Evolutionary conservation across 1,140 invertebrate genomes (phyloP), one percentile per base, ranked within the genome.

Genomic region (Ericerus pela): DNA sequence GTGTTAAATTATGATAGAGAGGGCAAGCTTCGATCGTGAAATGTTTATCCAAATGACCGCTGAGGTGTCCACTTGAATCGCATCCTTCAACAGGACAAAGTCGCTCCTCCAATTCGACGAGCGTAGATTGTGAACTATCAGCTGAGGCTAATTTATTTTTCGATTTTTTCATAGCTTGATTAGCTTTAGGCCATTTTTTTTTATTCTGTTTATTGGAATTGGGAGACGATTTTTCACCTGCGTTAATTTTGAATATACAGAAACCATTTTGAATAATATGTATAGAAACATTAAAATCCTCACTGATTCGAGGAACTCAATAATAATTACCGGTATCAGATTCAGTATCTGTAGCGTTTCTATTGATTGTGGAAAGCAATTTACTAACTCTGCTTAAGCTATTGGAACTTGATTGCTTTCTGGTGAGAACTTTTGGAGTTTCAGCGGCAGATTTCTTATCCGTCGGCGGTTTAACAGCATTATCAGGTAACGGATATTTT

Each of bases 1-100:
- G 72, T 12, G 86, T 85, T 57, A 83, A 81, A 72, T 94, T 95
- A 67, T 96, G 91, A 70, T 87, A 96, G 4, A 83, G 65, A 5
- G 90, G 91, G 68, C 92, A 96, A 11, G 87, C 84, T 66, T 89
- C 84, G 38, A 87, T 72, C 2, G 87, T 87, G 66, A 91, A 89
- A 71, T 96, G 91, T 22, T 76, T 78, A 10, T 85, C 79, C 60
- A 82, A 75, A 65, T 79, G 79, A 26, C 91, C 89, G 67, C 81
- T 81, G 8, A 96, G 72, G 73, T 96, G 91, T 56, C 92, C 92
- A 24, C 71, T 69, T 20, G 91, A 95, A 68, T 95, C 85, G 69
- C 92, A 96, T 3, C 81, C 81, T 56, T 88, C 79, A 12, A 96
- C 73, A 0, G 88, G 88, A 72, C 92, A 96, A 58, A 81, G 77